Conservation (phyloP, 2,888 invertebrate genomes). For the Adelphocoris suturalis region DNA sequence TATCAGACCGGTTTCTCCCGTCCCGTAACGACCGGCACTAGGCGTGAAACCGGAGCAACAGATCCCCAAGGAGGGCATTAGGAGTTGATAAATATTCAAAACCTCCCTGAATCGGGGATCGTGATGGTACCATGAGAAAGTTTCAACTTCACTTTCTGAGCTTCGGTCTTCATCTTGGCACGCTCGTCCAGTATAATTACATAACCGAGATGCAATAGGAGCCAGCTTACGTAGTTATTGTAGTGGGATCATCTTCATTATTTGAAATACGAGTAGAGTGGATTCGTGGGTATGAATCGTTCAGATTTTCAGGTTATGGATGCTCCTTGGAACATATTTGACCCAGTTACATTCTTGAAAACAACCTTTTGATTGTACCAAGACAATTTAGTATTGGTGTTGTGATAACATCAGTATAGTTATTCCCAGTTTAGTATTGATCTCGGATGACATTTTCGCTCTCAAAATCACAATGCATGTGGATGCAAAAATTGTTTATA, state of each 20-base stretch:
- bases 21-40: neutral
- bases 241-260: neutral
- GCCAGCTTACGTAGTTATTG: neutral
- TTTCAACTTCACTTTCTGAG: slow-evolving; percentile 10
- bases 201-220: neutral
- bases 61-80: slow-evolving; percentile 29
- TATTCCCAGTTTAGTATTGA: no score
- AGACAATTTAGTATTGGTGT: no score
- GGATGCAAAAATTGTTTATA: no score
- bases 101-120: slow-evolving; percentile 37
- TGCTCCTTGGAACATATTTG: no score
- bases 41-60: slow-evolving; percentile 24
- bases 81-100: slow-evolving; percentile 59
- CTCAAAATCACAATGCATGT: no score
- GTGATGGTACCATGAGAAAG: slow-evolving; percentile 40
- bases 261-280: no score
- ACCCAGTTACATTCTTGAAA: no score
- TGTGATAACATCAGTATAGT: no score
- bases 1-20: neutral
- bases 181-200: neutral
- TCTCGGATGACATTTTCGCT: no score
- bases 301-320: no score
- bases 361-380: no score
- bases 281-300: no score
- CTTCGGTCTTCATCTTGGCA: neutral